Evolutionary conservation across 2,113 vertebrate genomes (phyloP).

Genomic region (Cryptoleucopteryx plumbea): DNA sequence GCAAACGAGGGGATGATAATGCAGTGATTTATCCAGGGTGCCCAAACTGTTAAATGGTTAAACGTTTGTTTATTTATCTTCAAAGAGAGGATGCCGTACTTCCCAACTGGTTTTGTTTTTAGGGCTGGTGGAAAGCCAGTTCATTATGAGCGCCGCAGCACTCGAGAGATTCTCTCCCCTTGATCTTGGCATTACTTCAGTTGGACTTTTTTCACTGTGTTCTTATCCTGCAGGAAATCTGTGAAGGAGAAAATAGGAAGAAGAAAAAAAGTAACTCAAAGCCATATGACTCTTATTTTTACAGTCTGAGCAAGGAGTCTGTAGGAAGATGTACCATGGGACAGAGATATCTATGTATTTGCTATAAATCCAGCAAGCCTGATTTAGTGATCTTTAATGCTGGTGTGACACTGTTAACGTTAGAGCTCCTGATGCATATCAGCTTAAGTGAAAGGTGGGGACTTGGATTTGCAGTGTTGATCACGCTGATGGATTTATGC

Average conservation of each 20-base stretch:
- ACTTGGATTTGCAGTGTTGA: fast-evolving
- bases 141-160: not conserved
- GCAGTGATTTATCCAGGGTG: not conserved
- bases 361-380: not conserved
- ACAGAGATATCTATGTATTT: not conserved
- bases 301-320: not conserved
- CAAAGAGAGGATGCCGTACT: slow-evolving; percentile 27
- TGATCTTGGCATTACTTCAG: slow-evolving; percentile 54
- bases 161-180: not conserved
- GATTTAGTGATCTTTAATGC: not conserved
- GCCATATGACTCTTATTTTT: slow-evolving; percentile 22
- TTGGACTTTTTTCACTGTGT: not conserved
- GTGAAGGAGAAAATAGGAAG: slow-evolving; percentile 49
- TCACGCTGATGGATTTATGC: not conserved
- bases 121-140: slow-evolving; percentile 48
- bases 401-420: not conserved
- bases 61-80: slow-evolving; percentile 22
- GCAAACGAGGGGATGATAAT: not conserved
- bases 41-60: not conserved
- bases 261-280: not conserved
- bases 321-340: not conserved
- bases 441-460: not conserved
- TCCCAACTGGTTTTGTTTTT: slow-evolving; percentile 56
- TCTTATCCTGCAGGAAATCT: slow-evolving; percentile 60
- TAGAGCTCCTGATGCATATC: not conserved